These are phyloP conservation scores for Meloidogyne exigua DNA, from an alignment of 1,140 invertebrate species.

Conservation along the genomic window DNA sequence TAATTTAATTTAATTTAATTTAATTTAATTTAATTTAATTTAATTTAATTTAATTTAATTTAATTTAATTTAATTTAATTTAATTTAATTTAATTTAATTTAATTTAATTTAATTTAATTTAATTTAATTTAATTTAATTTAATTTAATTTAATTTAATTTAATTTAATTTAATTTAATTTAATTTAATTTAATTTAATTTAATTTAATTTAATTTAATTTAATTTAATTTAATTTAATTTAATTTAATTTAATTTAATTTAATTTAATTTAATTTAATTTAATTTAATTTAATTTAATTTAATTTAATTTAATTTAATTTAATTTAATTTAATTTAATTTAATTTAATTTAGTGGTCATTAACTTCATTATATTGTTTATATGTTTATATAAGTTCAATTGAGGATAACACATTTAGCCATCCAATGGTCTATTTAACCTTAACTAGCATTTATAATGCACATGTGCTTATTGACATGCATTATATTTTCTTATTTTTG, in stretches of 20 bases:
- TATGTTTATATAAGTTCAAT: constrained; percentile 2
- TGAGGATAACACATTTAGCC: constrained; percentile 7
- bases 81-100: neutral
- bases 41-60: neutral
- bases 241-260: neutral
- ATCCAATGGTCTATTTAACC: constrained; percentile 21
- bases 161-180: neutral
- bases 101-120: neutral
- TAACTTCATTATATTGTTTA: constrained; percentile 3
- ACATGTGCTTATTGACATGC: neutral
- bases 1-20: neutral
- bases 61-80: neutral
- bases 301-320: neutral
- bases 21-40: neutral
- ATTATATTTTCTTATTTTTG: constrained; percentile 19
- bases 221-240: neutral
- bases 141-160: neutral
- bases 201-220: neutral
- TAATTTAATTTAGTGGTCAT: neutral
- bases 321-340: neutral
- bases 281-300: neutral
- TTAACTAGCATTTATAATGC: constrained; percentile 20
- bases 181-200: neutral
- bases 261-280: neutral
- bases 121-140: neutral